These are phyloP conservation scores for Lepeophtheirus salmonis DNA, from an alignment of 1,140 invertebrate species.

Conservation along the genomic window DNA sequence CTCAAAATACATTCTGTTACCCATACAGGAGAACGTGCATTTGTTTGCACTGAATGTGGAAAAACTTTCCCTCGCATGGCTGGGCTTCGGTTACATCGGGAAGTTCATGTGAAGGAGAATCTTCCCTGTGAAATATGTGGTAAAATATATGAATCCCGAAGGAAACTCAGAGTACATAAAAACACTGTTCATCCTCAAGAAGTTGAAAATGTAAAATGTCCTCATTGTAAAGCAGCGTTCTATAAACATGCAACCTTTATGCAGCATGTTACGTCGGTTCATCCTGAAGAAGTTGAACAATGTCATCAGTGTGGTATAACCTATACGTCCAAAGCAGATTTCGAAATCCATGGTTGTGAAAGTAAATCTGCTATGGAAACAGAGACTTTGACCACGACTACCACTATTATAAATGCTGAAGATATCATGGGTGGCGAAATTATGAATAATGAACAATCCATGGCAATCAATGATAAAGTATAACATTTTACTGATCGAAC, in stretches of 20 bases:
- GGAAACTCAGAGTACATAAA: background rate
- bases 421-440: background rate
- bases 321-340: background rate
- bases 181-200: background rate
- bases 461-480: too few relatives aligned
- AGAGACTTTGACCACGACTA: background rate
- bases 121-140: background rate
- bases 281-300: background rate
- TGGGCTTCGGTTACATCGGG: background rate
- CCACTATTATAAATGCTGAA: background rate
- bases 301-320: background rate
- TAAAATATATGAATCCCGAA: background rate
- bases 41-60: background rate
- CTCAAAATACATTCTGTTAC: background rate
- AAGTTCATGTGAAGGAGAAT: background rate
- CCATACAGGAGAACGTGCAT: background rate
- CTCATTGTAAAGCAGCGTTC: background rate
- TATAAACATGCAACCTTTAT: background rate
- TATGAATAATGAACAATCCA: too few relatives aligned
- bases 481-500: too few relatives aligned
- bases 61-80: background rate
- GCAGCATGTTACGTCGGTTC: background rate
- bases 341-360: background rate
- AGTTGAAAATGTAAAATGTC: background rate
- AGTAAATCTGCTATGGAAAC: too few relatives aligned